Conservation (phyloP, 2,797 vertebrate species). For the Anableps anableps region DNA sequence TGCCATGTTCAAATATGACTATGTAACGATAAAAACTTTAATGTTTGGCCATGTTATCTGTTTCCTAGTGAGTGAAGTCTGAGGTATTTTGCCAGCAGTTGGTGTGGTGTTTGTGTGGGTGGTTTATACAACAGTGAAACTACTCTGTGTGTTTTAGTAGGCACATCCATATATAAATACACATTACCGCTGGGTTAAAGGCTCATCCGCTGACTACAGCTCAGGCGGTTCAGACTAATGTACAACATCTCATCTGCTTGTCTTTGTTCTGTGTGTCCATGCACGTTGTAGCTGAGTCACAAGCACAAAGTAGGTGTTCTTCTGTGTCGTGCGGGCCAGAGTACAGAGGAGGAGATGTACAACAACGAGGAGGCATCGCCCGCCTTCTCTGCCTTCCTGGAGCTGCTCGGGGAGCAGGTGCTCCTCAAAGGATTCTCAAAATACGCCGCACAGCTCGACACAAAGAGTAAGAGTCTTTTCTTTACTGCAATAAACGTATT, state of each 20-base stretch:
- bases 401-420: conserved; percentile 91
- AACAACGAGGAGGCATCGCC: conserved; percentile 93
- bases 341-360: conserved; percentile 99
- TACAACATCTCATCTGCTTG: conserved; percentile 17
- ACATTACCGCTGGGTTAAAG: conserved; percentile 7
- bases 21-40: conserved; percentile 45
- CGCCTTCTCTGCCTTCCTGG: conserved; percentile 89
- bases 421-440: conserved; percentile 90
- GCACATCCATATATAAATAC: conserved; percentile 8
- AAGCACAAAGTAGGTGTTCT: conserved; percentile 96
- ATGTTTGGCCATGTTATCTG: conserved; percentile 54
- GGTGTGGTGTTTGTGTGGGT: conserved; percentile 39
- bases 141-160: neutral
- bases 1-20: conserved; percentile 38
- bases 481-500: neutral
- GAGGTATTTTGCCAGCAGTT: conserved; percentile 26
- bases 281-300: conserved; percentile 85
- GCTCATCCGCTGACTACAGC: conserved; percentile 12
- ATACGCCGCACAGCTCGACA: conserved; percentile 94
- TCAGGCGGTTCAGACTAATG: conserved; percentile 2
- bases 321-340: conserved; percentile 92
- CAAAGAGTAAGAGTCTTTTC: conserved; percentile 84
- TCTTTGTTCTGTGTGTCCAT: conserved; percentile 18
- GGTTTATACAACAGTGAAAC: conserved; percentile 39
- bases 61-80: conserved; percentile 35